Conservation (phyloP, 1,140 invertebrate species). For the Varroa destructor region DNA sequence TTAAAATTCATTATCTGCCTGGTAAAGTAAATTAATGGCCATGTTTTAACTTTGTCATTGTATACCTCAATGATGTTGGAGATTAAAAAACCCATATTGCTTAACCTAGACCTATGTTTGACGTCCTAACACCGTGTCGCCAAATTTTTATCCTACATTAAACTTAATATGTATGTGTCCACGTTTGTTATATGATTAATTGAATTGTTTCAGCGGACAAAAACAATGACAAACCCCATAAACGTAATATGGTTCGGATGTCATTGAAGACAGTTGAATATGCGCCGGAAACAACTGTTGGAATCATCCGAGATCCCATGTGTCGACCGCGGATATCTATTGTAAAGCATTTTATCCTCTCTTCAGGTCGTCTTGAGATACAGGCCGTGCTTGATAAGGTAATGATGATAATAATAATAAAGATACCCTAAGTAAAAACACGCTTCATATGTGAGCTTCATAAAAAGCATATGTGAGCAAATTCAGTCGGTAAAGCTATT, state of each 20-base stretch:
- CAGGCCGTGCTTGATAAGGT: constrained; percentile 31
- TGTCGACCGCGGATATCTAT: constrained; percentile 24
- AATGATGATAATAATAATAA: neutral
- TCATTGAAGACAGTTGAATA: constrained; percentile 59
- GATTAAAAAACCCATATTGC: too few species aligned
- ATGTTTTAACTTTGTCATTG: too few species aligned
- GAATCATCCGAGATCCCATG: neutral
- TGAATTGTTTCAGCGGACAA: constrained; percentile 49
- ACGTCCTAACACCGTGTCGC: too few species aligned
- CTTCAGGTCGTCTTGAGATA: constrained; percentile 31
- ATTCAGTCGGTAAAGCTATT: too few species aligned
- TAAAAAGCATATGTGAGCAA: too few species aligned
- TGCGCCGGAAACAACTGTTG: constrained; percentile 34
- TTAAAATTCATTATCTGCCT: too few species aligned
- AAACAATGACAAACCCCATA: constrained; percentile 58
- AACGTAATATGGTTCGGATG: constrained; percentile 63
- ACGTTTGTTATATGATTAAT: too few species aligned
- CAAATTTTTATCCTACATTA: too few species aligned
- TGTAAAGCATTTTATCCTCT: constrained; percentile 33
- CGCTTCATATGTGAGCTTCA: neutral
- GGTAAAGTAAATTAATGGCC: too few species aligned
- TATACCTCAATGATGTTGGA: too few species aligned
- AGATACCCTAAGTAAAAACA: neutral
- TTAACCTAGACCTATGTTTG: too few species aligned
- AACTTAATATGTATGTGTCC: too few species aligned